phyloP scores from a whole-genome alignment of 37 sponge, comb jelly and placozoan genomes.

The Diacarnus erythraeanus region DNA sequence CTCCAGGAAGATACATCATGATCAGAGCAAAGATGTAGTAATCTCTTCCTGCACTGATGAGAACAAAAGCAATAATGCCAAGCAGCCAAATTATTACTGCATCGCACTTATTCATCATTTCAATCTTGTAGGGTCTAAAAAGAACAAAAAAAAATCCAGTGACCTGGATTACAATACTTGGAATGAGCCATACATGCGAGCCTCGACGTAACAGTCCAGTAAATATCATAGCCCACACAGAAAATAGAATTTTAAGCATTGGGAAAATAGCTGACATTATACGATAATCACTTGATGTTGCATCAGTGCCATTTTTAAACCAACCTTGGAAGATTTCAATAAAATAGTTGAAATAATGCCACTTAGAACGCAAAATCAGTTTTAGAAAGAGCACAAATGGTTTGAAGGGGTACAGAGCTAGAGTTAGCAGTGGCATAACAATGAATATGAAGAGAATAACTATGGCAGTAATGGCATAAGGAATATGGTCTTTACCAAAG shows the following conservation, averaged over 20 bases:
- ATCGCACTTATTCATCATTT: background rate
- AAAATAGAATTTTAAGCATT: background rate
- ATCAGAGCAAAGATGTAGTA: background rate
- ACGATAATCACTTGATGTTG: background rate
- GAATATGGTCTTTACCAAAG: background rate
- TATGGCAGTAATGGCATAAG: background rate
- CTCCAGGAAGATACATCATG: background rate
- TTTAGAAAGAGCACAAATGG: background rate
- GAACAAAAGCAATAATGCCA: background rate
- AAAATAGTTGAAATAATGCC: background rate
- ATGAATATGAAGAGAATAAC: background rate
- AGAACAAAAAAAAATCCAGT: background rate
- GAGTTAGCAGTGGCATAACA: background rate
- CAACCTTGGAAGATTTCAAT: conserved; percentile 22
- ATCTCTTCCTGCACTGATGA: background rate
- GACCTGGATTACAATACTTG: background rate
- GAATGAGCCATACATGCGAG: background rate
- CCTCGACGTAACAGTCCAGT: background rate
- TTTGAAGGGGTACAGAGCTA: background rate
- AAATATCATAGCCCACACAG: background rate
- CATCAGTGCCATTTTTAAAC: conserved; percentile 10
- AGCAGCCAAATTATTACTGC: background rate
- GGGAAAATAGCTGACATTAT: background rate
- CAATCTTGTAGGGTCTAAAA: background rate
- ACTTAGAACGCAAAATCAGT: background rate